phyloP scores from a whole-genome alignment of 2,888 invertebrate species.

The Drosophila nigricruria region DNA sequence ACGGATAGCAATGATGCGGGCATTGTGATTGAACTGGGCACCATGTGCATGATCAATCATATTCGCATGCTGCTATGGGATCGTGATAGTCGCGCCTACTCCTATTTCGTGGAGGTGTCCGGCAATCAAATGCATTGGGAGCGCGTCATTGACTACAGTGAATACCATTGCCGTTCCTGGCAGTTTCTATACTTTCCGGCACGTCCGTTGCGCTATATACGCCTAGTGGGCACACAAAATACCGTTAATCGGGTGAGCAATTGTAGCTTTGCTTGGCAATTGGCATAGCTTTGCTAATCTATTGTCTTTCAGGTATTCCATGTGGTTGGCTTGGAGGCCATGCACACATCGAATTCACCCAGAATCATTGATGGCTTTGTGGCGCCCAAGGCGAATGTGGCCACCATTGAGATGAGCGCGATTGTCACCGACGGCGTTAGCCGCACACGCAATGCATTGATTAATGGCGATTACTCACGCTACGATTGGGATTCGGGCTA shows the following conservation, averaged over 20 bases:
- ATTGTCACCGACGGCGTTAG: conserved; percentile 98
- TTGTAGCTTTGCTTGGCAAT: not conserved
- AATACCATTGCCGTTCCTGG: conserved; percentile 98
- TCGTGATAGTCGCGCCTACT: conserved; percentile 91
- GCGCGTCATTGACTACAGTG: conserved; percentile 95
- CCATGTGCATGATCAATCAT: conserved; percentile 96
- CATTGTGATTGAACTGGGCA: conserved; percentile 93
- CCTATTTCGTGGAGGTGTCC: conserved; percentile 90
- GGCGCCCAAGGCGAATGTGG: conserved; percentile 95
- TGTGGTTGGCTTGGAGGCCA: conserved; percentile 96
- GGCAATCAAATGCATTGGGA: conserved; percentile 98
- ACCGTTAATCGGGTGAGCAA: conserved; percentile 93
- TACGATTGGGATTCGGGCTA: conserved; percentile 99
- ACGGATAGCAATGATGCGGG: conserved; percentile 90
- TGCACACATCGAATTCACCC: conserved; percentile 92
- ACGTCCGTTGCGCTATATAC: conserved; percentile 93
- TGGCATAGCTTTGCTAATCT: not conserved
- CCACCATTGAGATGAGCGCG: conserved; percentile 95
- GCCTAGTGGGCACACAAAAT: conserved; percentile 95
- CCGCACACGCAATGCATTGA: conserved; percentile 95
- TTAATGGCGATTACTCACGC: conserved; percentile 97
- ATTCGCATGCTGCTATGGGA: conserved; percentile 97
- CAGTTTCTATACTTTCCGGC: conserved; percentile 97
- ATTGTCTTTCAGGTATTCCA: conserved; percentile 89
- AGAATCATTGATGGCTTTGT: conserved; percentile 91